Evolutionary conservation across 2,888 invertebrate genomes (phyloP), one percentile per base, ranked within the genome.

Genomic region (Adelphocoris suturalis): DNA sequence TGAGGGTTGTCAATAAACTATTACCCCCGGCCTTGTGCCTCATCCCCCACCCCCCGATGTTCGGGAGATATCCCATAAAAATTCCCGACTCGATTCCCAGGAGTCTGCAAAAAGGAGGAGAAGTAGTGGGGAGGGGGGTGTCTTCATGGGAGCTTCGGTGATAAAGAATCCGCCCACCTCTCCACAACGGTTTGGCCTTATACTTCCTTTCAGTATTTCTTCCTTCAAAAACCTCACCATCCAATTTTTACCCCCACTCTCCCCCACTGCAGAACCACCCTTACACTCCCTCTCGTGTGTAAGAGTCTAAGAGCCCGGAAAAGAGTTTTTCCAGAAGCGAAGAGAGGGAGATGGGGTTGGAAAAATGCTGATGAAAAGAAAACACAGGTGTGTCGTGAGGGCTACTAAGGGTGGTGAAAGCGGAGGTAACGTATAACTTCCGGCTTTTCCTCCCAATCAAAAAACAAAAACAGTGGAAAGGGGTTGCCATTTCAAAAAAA

Each of bases 1-100:
- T 68, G 23, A 82, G 52, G 52, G 82, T 82, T 82, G 82, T 82
- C 82, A 82, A 48, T 82, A 82, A 82, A 82, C 82, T 82, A 82
- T 82, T 82, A 82, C 82, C 47, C 82, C 23, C 82, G 27, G 28
- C 47, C 80, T 80, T 47, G 23, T 80, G 27, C 28, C 46, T 80
- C 46, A 16, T 28, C n/a, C 47, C 12, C 48, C 48, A 23, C 23
- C 23, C 52, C 80, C 75, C 16, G 1, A 52, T 13, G 68, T 27
- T 68, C 19, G 4, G 68, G 19, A 68, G 68, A 68, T 68, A 68
- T 27, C 68, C 68, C 68, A 68, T 68, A 68, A 68, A 68, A 68
- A 68, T 68, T 68, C 68, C 68, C 68, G 68, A 23, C 68, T 68
- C 68, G 68, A 68, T 68, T 68, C 68, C 68, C 68, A 23, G 68